Percentiles rank a stretch among this genome's conserved stretches.
These are phyloP conservation scores for Chironomus tentans DNA, from an alignment of 2,888 invertebrate genomes.

Conservation along the genomic window DNA sequence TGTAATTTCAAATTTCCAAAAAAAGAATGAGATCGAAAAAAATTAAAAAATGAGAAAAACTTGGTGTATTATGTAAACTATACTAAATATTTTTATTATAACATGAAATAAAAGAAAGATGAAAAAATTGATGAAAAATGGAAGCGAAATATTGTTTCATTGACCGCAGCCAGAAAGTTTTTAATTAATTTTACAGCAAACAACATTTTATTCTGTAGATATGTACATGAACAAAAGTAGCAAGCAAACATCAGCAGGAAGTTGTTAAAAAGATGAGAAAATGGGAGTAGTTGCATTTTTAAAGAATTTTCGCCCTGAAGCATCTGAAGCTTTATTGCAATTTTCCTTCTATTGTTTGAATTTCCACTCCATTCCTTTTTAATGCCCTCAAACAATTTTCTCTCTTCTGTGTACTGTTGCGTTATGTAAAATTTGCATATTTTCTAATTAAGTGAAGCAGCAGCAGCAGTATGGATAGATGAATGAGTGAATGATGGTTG, in stretches of 20 bases:
- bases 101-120: slow-evolving; percentile 3
- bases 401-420: not conserved
- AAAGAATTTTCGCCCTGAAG: not conserved
- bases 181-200: not conserved
- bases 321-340: not conserved
- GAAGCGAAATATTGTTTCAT: not conserved
- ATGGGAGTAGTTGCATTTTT: not conserved
- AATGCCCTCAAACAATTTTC: slow-evolving; percentile 2
- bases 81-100: slow-evolving; percentile 26
- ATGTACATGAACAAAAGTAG: no score
- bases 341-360: not conserved
- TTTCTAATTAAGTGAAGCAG: slow-evolving; percentile 24
- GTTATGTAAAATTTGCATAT: slow-evolving; percentile 15
- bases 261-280: not conserved
- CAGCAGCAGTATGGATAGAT: not conserved
- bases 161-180: not conserved
- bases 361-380: not conserved
- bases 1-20: not conserved
- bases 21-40: not conserved
- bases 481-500: not conserved
- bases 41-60: not conserved
- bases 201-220: not conserved
- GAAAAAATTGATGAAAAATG: slow-evolving; percentile 10
- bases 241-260: not conserved
- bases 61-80: slow-evolving; percentile 25